These are phyloP conservation scores for Drosophila anomalata DNA, from an alignment of 2,888 invertebrate species.

Conservation along the genomic window DNA sequence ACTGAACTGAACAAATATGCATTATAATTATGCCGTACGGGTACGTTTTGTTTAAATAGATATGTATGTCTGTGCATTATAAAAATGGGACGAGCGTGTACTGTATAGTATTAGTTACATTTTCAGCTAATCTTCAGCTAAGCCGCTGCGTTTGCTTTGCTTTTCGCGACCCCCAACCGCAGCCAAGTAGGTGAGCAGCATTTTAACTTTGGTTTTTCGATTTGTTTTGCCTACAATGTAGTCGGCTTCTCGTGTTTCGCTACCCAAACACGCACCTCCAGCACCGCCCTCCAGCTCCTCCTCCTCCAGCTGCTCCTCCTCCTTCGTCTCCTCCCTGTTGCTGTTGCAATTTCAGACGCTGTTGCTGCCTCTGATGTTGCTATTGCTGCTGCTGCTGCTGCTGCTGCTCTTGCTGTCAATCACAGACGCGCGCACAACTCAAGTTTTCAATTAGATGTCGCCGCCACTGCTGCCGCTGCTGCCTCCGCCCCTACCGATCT, in stretches of 20 bases:
- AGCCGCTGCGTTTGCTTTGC: slow-evolving; percentile 38
- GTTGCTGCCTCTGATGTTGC: slow-evolving; percentile 3
- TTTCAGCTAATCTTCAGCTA: slow-evolving; percentile 77
- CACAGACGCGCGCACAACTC: slow-evolving; percentile 81
- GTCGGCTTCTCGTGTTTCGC: slow-evolving; percentile 59
- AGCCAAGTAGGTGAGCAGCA: slow-evolving; percentile 78
- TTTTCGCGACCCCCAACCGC: slow-evolving; percentile 56
- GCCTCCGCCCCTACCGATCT: neutral
- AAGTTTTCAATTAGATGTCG: slow-evolving; percentile 71
- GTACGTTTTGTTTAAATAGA: slow-evolving; percentile 14
- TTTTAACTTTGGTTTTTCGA: slow-evolving; percentile 79
- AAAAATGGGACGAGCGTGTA: slow-evolving; percentile 50
- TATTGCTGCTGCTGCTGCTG: slow-evolving; percentile 12
- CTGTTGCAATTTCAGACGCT: slow-evolving; percentile 1
- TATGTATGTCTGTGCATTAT: slow-evolving; percentile 17
- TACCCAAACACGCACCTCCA: slow-evolving; percentile 56
- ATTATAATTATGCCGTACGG: slow-evolving; percentile 40
- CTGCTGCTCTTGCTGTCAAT: slow-evolving; percentile 68
- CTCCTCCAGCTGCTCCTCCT: neutral
- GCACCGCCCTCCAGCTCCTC: slow-evolving; percentile 27
- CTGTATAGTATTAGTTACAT: slow-evolving; percentile 69
- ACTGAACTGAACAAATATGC: slow-evolving; percentile 50
- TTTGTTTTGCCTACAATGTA: slow-evolving; percentile 62
- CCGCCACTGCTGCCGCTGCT: slow-evolving; percentile 19
- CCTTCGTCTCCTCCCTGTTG: neutral